Evolutionary conservation across 1,140 invertebrate genomes (phyloP).

Genomic region (Condylostylus longicornis): DNA sequence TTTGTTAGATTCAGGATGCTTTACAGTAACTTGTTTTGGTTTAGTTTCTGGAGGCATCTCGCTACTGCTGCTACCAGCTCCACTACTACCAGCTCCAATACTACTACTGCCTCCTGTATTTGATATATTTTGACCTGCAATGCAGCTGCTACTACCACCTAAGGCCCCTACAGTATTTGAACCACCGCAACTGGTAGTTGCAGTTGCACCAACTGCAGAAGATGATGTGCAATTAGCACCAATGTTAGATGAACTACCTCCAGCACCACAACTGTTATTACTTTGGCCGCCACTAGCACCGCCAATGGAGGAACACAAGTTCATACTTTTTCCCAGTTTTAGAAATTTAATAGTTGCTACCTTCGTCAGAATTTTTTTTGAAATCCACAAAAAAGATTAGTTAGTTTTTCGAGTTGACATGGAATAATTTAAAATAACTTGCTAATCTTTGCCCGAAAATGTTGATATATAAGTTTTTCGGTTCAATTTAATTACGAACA

Average conservation of each 20-base stretch:
- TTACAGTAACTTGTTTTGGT: constrained; percentile 83
- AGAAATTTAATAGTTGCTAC: no score
- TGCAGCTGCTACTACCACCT: constrained; percentile 5
- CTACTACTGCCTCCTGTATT: not conserved
- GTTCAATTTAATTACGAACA: no score
- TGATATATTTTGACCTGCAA: constrained; percentile 1
- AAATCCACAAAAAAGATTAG: no score
- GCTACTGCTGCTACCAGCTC: constrained; percentile 5
- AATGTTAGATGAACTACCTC: constrained; percentile 7
- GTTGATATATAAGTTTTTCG: no score
- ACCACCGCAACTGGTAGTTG: constrained; percentile 9
- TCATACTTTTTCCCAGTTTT: constrained; percentile 32
- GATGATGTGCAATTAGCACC: constrained; percentile 2
- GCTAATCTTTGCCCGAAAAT: no score
- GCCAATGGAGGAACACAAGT: constrained; percentile 30
- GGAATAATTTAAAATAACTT: no score
- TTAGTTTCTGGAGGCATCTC: constrained; percentile 35
- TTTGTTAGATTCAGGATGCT: constrained; percentile 87
- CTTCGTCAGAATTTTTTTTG: no score
- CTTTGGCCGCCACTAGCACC: constrained; percentile 19
- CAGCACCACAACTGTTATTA: constrained; percentile 9
- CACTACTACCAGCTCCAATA: constrained; percentile 1
- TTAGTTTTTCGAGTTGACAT: no score
- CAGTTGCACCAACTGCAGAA: constrained; percentile 5
- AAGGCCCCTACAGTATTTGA: constrained; percentile 10